Conservation (phyloP, 2,888 invertebrate species). For the Tillus elongatus region DNA sequence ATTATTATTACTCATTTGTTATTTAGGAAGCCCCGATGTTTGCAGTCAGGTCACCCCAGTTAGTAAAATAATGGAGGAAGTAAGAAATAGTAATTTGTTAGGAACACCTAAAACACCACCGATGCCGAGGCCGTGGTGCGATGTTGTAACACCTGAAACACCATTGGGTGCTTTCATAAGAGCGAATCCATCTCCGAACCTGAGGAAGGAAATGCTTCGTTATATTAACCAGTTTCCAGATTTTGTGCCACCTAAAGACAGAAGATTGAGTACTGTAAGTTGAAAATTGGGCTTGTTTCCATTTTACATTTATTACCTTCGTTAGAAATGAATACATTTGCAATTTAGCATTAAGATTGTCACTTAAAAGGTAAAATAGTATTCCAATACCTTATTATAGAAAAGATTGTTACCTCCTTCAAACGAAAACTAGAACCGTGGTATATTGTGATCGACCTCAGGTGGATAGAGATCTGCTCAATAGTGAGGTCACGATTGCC, state of each 20-base stretch:
- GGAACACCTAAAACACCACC: conserved; percentile 25
- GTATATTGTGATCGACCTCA: too few relatives aligned
- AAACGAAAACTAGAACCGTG: too few relatives aligned
- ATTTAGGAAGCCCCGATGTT: conserved; percentile 11
- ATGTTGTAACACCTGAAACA: conserved; percentile 47
- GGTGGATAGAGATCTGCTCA: too few relatives aligned
- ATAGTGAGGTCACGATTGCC: too few relatives aligned
- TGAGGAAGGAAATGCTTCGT: conserved; percentile 44
- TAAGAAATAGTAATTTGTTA: conserved; percentile 28
- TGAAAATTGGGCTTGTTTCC: too few relatives aligned
- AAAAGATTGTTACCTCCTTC: too few relatives aligned
- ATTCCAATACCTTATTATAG: too few relatives aligned
- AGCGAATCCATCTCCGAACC: conserved; percentile 44
- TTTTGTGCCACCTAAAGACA: conserved; percentile 34
- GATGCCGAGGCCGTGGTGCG: conserved; percentile 29
- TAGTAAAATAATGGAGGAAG: conserved; percentile 35
- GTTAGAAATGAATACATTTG: too few relatives aligned
- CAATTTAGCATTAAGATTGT: too few relatives aligned
- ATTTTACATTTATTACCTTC: too few relatives aligned
- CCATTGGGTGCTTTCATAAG: conserved; percentile 46
- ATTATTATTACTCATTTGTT: too few relatives aligned
- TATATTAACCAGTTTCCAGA: conserved; percentile 46
- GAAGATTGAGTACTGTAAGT: conserved; percentile 39
- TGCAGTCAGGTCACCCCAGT: conserved; percentile 36
- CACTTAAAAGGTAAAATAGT: too few relatives aligned